Evolutionary conservation across 2,888 invertebrate species (phyloP).

Genomic region (Dysmachus trigonus): DNA sequence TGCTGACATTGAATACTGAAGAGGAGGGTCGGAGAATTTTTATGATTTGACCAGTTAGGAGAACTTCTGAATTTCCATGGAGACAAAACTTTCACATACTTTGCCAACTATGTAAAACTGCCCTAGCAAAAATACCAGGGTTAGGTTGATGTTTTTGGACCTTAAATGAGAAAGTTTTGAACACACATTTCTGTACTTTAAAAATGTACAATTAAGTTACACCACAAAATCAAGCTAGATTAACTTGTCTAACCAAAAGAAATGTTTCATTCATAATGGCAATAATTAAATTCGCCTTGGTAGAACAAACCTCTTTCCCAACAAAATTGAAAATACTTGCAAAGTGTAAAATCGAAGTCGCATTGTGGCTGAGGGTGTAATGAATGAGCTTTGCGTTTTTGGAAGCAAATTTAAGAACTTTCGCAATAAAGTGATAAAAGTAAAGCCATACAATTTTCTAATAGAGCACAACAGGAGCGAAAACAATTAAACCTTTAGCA

Average conservation of each 20-base stretch:
- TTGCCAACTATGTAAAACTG: background rate
- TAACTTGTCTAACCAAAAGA: background rate
- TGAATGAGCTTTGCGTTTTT: background rate
- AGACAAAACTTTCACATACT: constrained; percentile 4
- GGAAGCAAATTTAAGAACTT: constrained; percentile 3
- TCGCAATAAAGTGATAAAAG: constrained; percentile 5
- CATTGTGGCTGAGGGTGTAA: background rate
- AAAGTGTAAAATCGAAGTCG: background rate
- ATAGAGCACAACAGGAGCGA: background rate
- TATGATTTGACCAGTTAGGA: background rate
- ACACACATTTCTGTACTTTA: background rate
- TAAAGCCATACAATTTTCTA: background rate
- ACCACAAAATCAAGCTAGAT: background rate
- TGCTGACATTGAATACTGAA: background rate
- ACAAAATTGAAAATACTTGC: background rate
- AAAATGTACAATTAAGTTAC: background rate
- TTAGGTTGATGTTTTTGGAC: background rate
- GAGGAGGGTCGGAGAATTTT: background rate
- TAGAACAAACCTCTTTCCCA: background rate
- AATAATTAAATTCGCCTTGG: background rate
- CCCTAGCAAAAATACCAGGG: background rate
- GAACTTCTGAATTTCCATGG: background rate
- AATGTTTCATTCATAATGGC: background rate
- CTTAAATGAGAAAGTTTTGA: background rate
- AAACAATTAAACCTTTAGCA: constrained; percentile 27